Evolutionary conservation across 2,888 invertebrate species (phyloP).

Genomic region (Heteromurus nitidus): DNA sequence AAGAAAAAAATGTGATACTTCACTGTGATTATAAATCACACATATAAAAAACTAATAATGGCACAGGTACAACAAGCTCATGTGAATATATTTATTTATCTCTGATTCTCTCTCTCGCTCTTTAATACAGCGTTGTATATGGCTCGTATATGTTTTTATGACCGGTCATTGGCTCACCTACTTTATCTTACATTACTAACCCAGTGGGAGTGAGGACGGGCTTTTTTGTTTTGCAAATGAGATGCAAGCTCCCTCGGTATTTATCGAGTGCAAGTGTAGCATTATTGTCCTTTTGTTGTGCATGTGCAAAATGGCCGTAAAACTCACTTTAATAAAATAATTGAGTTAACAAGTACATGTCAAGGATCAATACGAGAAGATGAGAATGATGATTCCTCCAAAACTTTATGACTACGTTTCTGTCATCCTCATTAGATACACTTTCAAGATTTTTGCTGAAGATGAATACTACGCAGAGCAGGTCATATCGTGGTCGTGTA

Average conservation of each 20-base stretch:
- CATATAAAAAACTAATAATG: not conserved
- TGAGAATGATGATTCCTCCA: not conserved
- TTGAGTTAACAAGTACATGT: conserved; percentile 37
- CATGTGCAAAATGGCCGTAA: conserved; percentile 6
- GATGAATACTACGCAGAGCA: no score
- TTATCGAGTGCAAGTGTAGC: not conserved
- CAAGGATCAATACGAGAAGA: conserved; percentile 32
- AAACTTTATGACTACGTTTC: not conserved
- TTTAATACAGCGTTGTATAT: no score
- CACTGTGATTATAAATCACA: no score
- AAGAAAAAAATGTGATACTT: no score
- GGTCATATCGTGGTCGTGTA: not conserved
- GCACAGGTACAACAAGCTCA: not conserved
- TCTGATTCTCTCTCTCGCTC: not conserved
- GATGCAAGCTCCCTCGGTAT: conserved; percentile 3
- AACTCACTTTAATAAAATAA: conserved; percentile 2
- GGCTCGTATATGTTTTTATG: conserved; percentile 20
- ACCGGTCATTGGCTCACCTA: conserved; percentile 64
- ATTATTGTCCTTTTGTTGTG: conserved; percentile 11
- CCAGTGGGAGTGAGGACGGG: conserved; percentile 23
- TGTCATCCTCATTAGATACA: conserved; percentile 31
- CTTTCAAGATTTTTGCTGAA: conserved; percentile 25
- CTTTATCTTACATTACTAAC: conserved; percentile 48
- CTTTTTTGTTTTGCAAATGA: conserved; percentile 22
- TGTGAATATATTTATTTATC: not conserved